Evolutionary conservation across 2,797 vertebrate species (phyloP), one percentile per base, ranked within the genome.

Genomic region (Enteromius trimaculatus): DNA sequence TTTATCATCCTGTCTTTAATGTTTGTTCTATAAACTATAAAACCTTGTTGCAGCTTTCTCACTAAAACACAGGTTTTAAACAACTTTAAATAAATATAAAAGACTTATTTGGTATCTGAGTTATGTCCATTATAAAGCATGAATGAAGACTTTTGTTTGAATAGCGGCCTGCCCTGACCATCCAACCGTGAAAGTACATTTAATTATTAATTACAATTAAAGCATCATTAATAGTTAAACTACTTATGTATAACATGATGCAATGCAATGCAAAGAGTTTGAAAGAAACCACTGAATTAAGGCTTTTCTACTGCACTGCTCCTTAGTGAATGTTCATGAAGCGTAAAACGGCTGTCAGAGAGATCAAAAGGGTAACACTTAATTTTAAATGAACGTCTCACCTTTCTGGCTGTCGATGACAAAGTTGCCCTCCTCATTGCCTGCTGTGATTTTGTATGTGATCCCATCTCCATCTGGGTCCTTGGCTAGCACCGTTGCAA

Each of bases 391-490:
- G 13, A 3, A 70, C 8, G 8, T 77, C 87, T 87, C 11, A 97
- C 97, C 96, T 96, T 96, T 97, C 87, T 96, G 95, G 83, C 90
- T 94, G 92, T 97, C 96, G 1, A 98, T 96, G 88, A 97, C 90
- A 81, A 98, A 98, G 90, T 97, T 97, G 64, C 95, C 95, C 76
- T 96, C 94, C 74, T 95, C 92, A 65, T 97, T 97, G 84, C 96
- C 97, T 76, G 93, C 92, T 3, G 92, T 85, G 88, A 97, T 97
- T 83, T 90, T 94, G 2, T 97, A 97, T 0, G 92, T 93, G 86
- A 98, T 96, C 4, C 93, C 94, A 23, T 97, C 97, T 9, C 97
- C 96, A 82, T 98, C 97, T 0, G 96, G 95, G 84, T 98, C 97
- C 84, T 96, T 95, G 0, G 96, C 96, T 87, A 95, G 93, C 64